Evolutionary conservation across 2,888 invertebrate species (phyloP).

Genomic region (Reticulitermes lucifugus): DNA sequence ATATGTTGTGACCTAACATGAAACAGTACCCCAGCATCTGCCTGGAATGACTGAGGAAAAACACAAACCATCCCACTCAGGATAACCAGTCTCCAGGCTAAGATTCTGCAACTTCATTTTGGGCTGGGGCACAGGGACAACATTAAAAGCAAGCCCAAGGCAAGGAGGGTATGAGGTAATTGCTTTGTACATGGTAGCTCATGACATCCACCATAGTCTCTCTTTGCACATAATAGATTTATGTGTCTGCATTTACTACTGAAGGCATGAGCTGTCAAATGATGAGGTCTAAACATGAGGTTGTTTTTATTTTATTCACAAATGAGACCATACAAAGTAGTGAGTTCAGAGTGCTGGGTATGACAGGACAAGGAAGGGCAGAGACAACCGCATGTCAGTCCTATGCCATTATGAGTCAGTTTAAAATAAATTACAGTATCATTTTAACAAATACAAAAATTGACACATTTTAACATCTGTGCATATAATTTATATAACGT

Average conservation of each 20-base stretch:
- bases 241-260: background rate
- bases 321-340: conserved; percentile 39
- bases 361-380: background rate
- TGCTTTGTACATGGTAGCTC: no score
- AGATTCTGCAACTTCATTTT: no score
- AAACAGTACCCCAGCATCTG: no score
- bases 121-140: no score
- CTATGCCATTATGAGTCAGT: conserved; percentile 19
- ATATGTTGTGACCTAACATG: no score
- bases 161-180: no score
- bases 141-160: no score
- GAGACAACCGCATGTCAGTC: conserved; percentile 27
- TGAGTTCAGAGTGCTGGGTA: background rate
- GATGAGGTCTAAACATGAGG: background rate
- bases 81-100: no score
- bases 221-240: no score
- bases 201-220: no score
- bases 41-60: no score
- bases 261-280: background rate
- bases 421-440: conserved; percentile 1
- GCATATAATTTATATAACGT: background rate
- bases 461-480: background rate
- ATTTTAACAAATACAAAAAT: conserved; percentile 7
- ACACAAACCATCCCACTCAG: no score
- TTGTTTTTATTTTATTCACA: conserved; percentile 15